phyloP scores from a whole-genome alignment of 2,113 vertebrate species.

The Mesitornis unicolor region DNA sequence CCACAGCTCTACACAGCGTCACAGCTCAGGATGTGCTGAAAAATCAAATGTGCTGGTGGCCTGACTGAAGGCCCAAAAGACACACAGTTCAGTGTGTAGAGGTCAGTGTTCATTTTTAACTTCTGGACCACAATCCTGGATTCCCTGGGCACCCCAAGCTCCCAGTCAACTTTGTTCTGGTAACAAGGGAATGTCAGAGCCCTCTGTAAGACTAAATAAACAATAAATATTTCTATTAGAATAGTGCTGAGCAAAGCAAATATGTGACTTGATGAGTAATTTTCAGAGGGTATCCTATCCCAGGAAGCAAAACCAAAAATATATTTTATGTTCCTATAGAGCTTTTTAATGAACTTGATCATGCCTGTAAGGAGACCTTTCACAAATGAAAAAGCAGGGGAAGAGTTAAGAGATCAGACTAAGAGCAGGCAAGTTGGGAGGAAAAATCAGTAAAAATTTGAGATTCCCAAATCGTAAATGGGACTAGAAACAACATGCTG shows the following conservation, averaged over 20 bases:
- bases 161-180: neutral
- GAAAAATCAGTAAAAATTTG: neutral
- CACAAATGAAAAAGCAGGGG: neutral
- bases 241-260: conserved; percentile 31
- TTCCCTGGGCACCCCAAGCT: neutral
- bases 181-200: neutral
- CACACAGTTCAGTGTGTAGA: neutral
- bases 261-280: neutral
- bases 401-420: neutral
- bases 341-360: neutral
- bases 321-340: neutral
- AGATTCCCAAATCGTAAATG: neutral
- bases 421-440: neutral
- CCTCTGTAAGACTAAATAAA: conserved; percentile 11
- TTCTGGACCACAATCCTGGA: neutral
- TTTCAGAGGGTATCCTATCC: neutral
- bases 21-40: neutral
- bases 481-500: neutral
- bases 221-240: conserved; percentile 24
- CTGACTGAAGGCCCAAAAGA: neutral
- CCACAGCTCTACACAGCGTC: neutral
- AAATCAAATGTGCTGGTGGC: neutral
- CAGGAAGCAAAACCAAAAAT: neutral
- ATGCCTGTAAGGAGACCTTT: neutral
- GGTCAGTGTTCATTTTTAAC: neutral